These are phyloP conservation scores for Erebia palarica DNA, from an alignment of 2,888 invertebrate genomes.

Conservation along the genomic window DNA sequence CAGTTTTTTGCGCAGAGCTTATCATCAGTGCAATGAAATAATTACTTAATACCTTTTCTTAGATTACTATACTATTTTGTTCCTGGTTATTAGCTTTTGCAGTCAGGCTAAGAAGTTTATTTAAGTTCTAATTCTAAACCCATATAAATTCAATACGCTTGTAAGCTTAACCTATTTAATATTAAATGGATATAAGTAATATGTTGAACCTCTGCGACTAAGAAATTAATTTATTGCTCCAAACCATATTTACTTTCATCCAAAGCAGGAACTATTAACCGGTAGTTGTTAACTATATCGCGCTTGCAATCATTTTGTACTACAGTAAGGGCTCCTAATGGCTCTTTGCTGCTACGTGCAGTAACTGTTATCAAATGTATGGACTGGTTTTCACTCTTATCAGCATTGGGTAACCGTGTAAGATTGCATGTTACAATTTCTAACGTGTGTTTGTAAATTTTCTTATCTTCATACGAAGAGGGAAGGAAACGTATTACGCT, in stretches of 20 bases:
- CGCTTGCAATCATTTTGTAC: conserved; percentile 38
- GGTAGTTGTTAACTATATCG: conserved; percentile 36
- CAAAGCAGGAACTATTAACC: conserved; percentile 34
- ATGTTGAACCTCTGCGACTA: not conserved
- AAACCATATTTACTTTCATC: conserved; percentile 9
- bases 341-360: conserved; percentile 31
- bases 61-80: no score
- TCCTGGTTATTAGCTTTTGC: no score
- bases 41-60: no score
- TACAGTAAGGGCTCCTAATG: conserved; percentile 38
- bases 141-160: no score
- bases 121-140: no score
- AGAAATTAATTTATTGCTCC: not conserved
- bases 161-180: no score
- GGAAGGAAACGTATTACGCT: conserved; percentile 6
- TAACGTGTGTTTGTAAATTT: conserved; percentile 20
- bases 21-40: no score
- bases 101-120: no score
- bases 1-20: no score
- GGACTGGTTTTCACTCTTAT: conserved; percentile 34
- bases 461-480: conserved; percentile 10
- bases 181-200: not conserved
- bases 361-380: conserved; percentile 32
- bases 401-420: conserved; percentile 23
- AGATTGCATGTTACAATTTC: conserved; percentile 23